phyloP scores from a whole-genome alignment of 2,113 vertebrate species.

The Paramisgurnus dabryanus region DNA sequence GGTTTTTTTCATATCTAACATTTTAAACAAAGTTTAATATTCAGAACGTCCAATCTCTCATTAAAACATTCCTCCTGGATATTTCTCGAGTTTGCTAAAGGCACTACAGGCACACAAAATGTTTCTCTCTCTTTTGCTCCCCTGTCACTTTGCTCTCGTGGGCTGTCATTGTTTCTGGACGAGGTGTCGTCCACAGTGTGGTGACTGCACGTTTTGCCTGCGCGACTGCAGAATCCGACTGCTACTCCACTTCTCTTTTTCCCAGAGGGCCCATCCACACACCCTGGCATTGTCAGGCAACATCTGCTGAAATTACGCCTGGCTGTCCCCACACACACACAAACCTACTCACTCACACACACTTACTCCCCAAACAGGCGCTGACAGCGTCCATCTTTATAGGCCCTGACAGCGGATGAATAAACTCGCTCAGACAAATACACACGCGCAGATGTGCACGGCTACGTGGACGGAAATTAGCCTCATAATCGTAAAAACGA shows the following conservation, averaged over 20 bases:
- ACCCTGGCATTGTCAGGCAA: constrained; percentile 52
- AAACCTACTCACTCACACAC: constrained; percentile 19
- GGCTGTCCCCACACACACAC: constrained; percentile 36
- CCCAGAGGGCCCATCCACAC: constrained; percentile 40
- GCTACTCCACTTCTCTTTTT: constrained; percentile 33
- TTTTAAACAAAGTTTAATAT: too few relatives aligned
- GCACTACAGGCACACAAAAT: neutral
- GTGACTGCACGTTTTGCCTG: constrained; percentile 36
- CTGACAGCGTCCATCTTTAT: constrained; percentile 46
- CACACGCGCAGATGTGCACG: constrained; percentile 38
- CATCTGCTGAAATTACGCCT: constrained; percentile 55
- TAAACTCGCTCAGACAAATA: constrained; percentile 31
- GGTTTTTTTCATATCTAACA: too few relatives aligned
- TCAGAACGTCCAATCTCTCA: neutral
- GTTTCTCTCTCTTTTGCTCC: neutral
- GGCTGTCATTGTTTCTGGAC: constrained; percentile 32
- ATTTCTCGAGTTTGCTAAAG: constrained; percentile 13
- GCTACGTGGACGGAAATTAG: constrained; percentile 33
- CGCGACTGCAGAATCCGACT: constrained; percentile 24
- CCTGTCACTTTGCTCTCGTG: constrained; percentile 43
- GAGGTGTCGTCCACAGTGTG: constrained; percentile 33
- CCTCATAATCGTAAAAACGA: constrained; percentile 48
- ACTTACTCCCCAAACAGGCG: constrained; percentile 12
- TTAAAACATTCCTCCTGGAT: neutral
- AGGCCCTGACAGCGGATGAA: constrained; percentile 48